phyloP scores from a whole-genome alignment of 2,113 vertebrate genomes.

The Myrmecophaga tridactyla region DNA sequence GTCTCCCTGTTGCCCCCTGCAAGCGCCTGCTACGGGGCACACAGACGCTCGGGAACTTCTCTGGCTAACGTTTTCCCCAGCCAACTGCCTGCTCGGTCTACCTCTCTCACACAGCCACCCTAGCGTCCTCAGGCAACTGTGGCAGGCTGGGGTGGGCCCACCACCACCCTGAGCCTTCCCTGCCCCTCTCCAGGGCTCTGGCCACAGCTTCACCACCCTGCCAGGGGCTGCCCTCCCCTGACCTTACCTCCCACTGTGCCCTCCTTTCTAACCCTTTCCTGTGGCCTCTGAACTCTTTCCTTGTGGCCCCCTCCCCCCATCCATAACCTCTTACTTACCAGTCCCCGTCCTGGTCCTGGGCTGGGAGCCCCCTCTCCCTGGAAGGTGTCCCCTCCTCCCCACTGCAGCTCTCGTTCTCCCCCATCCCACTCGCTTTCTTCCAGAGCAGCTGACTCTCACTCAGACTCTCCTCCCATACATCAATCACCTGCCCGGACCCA shows the following conservation, averaged over 20 bases:
- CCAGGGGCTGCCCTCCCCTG: neutral
- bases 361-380: neutral
- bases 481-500: neutral
- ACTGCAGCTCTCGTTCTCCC: neutral
- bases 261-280: neutral
- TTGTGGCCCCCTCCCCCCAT: too few species aligned
- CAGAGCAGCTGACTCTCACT: neutral
- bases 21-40: neutral
- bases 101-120: too few species aligned
- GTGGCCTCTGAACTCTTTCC: neutral
- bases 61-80: neutral
- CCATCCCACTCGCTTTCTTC: accelerated
- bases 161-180: accelerated
- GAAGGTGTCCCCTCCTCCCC: neutral
- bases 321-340: neutral
- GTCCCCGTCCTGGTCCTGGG: neutral
- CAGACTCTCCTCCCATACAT: neutral
- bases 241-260: neutral
- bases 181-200: neutral
- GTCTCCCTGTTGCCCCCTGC: neutral
- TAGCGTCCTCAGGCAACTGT: neutral
- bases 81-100: neutral
- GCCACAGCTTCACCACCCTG: neutral
- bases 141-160: neutral
- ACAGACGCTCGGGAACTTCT: neutral